Percentiles rank a stretch among this genome's conserved stretches.
These are phyloP conservation scores for Dryadula phaetusa DNA, from an alignment of 2,888 invertebrate genomes.

Conservation along the genomic window DNA sequence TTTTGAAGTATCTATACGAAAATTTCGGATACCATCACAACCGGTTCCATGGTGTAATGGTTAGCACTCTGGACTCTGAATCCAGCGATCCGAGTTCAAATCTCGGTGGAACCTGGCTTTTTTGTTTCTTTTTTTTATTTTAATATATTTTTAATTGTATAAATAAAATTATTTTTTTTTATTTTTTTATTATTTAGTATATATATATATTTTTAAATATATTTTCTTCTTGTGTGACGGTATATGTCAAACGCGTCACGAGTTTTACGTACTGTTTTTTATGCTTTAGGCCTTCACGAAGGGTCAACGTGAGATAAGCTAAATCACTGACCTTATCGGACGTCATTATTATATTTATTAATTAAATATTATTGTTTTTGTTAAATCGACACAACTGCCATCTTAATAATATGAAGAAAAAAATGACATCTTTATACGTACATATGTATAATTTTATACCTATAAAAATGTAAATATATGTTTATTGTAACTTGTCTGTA, in stretches of 20 bases:
- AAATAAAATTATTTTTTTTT: not conserved
- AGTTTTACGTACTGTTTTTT: not conserved
- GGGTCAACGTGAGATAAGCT: constrained; percentile 17
- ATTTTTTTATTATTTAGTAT: not conserved
- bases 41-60: constrained; percentile 91
- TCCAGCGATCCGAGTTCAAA: constrained; percentile 94
- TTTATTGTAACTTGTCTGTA: no score
- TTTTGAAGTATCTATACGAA: not conserved
- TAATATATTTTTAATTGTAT: constrained; percentile 18
- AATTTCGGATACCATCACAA: not conserved
- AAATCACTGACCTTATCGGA: constrained; percentile 26
- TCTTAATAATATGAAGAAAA: not conserved
- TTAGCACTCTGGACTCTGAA: constrained; percentile 93
- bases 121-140: constrained; percentile 45
- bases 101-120: constrained; percentile 89
- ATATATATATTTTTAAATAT: not conserved
- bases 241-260: not conserved
- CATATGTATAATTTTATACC: no score
- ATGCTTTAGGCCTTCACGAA: not conserved
- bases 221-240: no score
- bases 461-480: no score
- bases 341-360: not conserved
- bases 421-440: not conserved
- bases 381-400: not conserved
- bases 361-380: constrained; percentile 3